Evolutionary conservation across 1,140 invertebrate genomes (phyloP).

Genomic region (Microplitis demolitor): DNA sequence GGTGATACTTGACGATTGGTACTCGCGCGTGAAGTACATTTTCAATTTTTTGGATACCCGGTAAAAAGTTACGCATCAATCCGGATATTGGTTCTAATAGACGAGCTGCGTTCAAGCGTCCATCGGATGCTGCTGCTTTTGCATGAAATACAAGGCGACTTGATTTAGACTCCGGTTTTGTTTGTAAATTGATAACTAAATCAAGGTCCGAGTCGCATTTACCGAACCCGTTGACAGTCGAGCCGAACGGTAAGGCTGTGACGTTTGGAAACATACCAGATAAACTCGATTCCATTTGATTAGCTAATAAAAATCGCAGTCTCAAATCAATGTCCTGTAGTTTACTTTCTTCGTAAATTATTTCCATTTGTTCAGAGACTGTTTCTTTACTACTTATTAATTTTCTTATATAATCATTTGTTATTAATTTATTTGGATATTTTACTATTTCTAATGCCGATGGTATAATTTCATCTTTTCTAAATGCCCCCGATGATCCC

Average conservation of each 20-base stretch:
- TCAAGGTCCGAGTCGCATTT: slow-evolving; percentile 84
- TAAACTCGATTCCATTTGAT: slow-evolving; percentile 75
- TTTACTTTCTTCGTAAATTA: slow-evolving; percentile 67
- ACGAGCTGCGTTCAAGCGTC: slow-evolving; percentile 59
- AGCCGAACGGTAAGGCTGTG: slow-evolving; percentile 80
- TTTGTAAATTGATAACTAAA: slow-evolving; percentile 68
- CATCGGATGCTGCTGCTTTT: slow-evolving; percentile 66
- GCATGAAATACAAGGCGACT: slow-evolving; percentile 73
- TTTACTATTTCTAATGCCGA: too few relatives aligned
- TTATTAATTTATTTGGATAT: background rate
- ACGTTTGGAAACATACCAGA: slow-evolving; percentile 73
- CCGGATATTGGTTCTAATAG: slow-evolving; percentile 75
- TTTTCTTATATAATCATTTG: background rate
- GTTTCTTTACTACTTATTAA: background rate
- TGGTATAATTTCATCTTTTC: too few relatives aligned
- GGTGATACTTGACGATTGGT: slow-evolving; percentile 85
- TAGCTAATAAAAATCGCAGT: slow-evolving; percentile 77
- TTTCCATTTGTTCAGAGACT: slow-evolving; percentile 75
- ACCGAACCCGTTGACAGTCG: slow-evolving; percentile 89
- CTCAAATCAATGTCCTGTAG: slow-evolving; percentile 78
- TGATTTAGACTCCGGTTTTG: slow-evolving; percentile 33
- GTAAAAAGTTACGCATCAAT: slow-evolving; percentile 72
- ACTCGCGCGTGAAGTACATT: slow-evolving; percentile 82
- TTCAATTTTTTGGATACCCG: slow-evolving; percentile 73
- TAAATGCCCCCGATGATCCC: slow-evolving; percentile 34